A percentile compares a stretch with the other conserved stretches of the same genome.
Conservation (phyloP, 2,888 invertebrate genomes). For the Agrilus biguttatus region DNA sequence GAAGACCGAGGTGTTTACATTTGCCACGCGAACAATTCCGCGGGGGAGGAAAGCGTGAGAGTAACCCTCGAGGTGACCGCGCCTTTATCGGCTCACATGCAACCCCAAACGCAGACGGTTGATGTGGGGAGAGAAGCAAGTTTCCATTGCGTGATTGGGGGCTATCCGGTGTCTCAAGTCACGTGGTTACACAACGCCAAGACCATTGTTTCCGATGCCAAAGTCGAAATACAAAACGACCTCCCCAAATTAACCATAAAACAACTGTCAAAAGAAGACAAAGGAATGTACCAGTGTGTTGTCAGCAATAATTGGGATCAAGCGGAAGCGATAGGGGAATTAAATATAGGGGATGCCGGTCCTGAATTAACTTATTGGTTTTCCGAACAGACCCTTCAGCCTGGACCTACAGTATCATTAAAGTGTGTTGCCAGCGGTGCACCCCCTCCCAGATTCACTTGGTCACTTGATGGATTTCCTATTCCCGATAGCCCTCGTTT, state of each 20-base stretch:
- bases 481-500: conserved; percentile 48
- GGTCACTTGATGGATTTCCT: conserved; percentile 81
- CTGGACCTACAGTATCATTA: conserved; percentile 79
- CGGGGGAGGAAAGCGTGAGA: conserved; percentile 67
- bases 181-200: conserved; percentile 67
- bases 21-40: conserved; percentile 83
- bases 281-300: conserved; percentile 87
- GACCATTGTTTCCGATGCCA: conserved; percentile 29
- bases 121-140: conserved; percentile 73
- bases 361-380: conserved; percentile 85
- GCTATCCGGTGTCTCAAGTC: conserved; percentile 68
- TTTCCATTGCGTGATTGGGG: conserved; percentile 77
- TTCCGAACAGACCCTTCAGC: conserved; percentile 81
- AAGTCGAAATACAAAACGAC: conserved; percentile 26
- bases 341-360: conserved; percentile 72
- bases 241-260: conserved; percentile 36
- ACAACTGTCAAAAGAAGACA: conserved; percentile 63
- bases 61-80: conserved; percentile 68
- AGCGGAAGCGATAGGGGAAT: conserved; percentile 68
- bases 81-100: conserved; percentile 64
- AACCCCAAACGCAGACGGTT: conserved; percentile 62
- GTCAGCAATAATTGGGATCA: conserved; percentile 74
- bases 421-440: conserved; percentile 92
- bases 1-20: conserved; percentile 79
- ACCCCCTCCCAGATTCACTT: conserved; percentile 82